These are phyloP conservation scores for Ophthalmolycus amberensis DNA, from an alignment of 2,113 vertebrate species.

Conservation along the genomic window DNA sequence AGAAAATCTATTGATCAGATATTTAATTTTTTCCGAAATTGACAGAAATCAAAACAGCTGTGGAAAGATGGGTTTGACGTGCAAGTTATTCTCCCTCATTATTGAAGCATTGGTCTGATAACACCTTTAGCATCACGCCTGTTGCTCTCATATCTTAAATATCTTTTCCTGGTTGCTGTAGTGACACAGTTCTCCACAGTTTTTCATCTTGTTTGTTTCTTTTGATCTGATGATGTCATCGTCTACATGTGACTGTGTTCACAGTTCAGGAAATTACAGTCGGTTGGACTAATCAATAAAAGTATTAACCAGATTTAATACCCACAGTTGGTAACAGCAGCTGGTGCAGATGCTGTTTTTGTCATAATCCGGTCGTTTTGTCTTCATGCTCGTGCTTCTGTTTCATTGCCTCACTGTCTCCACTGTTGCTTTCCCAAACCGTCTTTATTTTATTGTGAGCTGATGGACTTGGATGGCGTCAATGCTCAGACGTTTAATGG, in stretches of 20 bases:
- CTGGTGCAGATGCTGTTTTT: not conserved
- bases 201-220: not conserved
- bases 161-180: not conserved
- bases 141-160: not conserved
- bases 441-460: constrained; percentile 30
- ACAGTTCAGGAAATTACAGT: not conserved
- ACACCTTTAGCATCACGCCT: not conserved
- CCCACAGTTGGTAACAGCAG: not conserved
- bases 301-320: not conserved
- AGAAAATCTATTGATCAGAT: no score
- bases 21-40: no score
- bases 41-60: no score
- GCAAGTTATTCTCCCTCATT: not conserved
- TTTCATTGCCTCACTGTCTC: not conserved
- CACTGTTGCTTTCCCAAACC: constrained; percentile 5
- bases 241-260: not conserved
- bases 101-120: no score
- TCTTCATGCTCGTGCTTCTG: not conserved
- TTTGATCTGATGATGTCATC: not conserved
- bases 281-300: not conserved
- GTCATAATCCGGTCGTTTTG: not conserved
- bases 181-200: not conserved
- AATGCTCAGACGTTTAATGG: constrained; percentile 19
- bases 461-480: constrained; percentile 13
- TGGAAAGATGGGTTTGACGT: not conserved